phyloP scores from a whole-genome alignment of 2,888 invertebrate genomes.

The Dryomyza anilis region DNA sequence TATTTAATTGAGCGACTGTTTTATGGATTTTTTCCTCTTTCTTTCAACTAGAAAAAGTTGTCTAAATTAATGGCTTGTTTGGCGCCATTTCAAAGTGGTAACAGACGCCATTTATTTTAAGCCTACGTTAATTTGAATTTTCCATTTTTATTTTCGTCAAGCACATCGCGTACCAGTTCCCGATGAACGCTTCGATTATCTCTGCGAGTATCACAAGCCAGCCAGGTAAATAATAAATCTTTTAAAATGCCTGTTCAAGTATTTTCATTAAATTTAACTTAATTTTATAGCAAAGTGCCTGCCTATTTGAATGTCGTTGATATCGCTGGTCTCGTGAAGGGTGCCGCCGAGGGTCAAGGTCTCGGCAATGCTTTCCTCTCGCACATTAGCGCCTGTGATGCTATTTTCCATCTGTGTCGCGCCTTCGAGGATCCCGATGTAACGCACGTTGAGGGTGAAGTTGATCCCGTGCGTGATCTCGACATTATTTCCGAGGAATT shows the following conservation, averaged over 20 bases:
- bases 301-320: constrained; percentile 97
- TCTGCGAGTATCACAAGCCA: constrained; percentile 94
- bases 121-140: constrained; percentile 20
- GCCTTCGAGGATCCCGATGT: constrained; percentile 98
- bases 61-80: background rate
- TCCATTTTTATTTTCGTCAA: constrained; percentile 38
- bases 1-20: background rate
- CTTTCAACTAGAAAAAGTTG: too few relatives aligned
- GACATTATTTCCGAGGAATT: constrained; percentile 96
- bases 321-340: constrained; percentile 97
- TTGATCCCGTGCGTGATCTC: constrained; percentile 94
- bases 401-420: constrained; percentile 94
- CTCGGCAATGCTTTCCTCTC: constrained; percentile 98
- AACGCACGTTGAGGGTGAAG: constrained; percentile 97
- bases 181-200: constrained; percentile 89
- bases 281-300: constrained; percentile 88
- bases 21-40: background rate
- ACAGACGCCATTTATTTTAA: background rate
- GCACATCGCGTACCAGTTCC: constrained; percentile 97
- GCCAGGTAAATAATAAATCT: constrained; percentile 70
- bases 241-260: background rate
- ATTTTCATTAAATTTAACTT: background rate
- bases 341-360: constrained; percentile 95
- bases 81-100: background rate
- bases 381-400: constrained; percentile 98